These are phyloP conservation scores for Bufo gargarizans DNA, from an alignment of 2,113 vertebrate species.

Conservation along the genomic window DNA sequence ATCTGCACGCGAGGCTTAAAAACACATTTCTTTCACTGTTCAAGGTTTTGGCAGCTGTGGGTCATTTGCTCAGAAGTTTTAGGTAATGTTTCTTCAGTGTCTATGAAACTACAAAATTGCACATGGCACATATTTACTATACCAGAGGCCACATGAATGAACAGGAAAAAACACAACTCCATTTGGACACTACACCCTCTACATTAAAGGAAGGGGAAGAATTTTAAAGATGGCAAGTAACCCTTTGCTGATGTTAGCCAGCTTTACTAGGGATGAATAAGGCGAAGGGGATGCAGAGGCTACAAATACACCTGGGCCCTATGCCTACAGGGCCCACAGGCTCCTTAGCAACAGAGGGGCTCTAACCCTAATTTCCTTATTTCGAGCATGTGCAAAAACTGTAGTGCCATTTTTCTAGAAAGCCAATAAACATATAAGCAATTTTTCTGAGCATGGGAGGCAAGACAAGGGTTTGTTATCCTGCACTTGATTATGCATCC, in stretches of 20 bases:
- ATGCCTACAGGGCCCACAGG: no score
- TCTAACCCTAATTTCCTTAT: neutral
- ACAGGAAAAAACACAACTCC: slow-evolving; percentile 21
- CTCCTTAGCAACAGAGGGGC: neutral
- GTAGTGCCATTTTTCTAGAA: neutral
- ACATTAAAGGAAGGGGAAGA: neutral
- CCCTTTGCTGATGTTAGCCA: neutral
- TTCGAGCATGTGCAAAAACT: neutral
- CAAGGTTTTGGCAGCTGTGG: slow-evolving; percentile 49
- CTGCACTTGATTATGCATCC: no score
- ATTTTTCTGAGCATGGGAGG: neutral
- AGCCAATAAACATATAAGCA: neutral
- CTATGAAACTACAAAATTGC: slow-evolving; percentile 41
- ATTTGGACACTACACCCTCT: neutral
- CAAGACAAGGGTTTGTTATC: neutral
- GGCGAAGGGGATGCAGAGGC: neutral
- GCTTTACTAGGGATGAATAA: neutral
- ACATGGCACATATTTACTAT: slow-evolving; percentile 45
- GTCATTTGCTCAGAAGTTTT: slow-evolving; percentile 43
- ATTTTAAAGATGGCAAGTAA: neutral
- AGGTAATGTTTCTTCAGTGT: slow-evolving; percentile 41
- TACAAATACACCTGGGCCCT: neutral
- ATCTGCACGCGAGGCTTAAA: slow-evolving; percentile 27
- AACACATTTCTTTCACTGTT: slow-evolving; percentile 34
- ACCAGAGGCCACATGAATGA: slow-evolving; percentile 28